Base-by-base conservation (phyloP, 2,888 invertebrate species). In the Cybosia mesomella region DNA sequence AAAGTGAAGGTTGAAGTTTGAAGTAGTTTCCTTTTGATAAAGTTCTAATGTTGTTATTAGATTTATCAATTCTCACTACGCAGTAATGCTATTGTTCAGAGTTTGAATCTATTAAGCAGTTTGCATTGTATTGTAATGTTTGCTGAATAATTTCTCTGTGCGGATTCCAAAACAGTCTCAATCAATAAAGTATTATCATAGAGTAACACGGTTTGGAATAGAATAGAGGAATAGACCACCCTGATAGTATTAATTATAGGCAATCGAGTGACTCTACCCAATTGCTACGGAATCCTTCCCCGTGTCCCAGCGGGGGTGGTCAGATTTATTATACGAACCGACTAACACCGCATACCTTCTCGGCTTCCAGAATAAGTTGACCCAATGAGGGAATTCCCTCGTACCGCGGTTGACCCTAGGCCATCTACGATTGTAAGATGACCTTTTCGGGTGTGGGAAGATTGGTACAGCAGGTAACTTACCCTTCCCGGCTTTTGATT, bases 51-150 rank as follows among this genome's bases (percentile, higher is more conserved):
- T 34, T 58, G 21, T 34, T 11, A 21, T n/a, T 34, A 34, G n/a
- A 34, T 58, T 11, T 21, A 34, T 18, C 34, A 34, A 21, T 58
- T 34, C n/a, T 43, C 18, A 49, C 8, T 49, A 49, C 49, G 22
- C 43, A 60, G 36, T 13, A 8, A 24, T 24, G 22, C 49, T 28
- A 43, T 61, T 49, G 49, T 61, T 61, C 43, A 43, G n/a, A n/a
- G 11, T n/a, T 39, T 21, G 39, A 13, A 36, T 39, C 9, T 36
- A 59, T 34, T 53, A 66, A 59, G 24, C 32, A 61, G 8, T 39
- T 43, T 36, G n/a, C 39, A 68, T 68, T 68, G 68, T 68, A 65
- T 68, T 68, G 43, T 68, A 65, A 65, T 68, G 18, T 65, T 36
- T 49, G 43, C 28, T 61, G 66, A 59, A 54, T 66, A 39, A 60